phyloP scores from a whole-genome alignment of 2,888 invertebrate species.

The Brenthis ino region DNA sequence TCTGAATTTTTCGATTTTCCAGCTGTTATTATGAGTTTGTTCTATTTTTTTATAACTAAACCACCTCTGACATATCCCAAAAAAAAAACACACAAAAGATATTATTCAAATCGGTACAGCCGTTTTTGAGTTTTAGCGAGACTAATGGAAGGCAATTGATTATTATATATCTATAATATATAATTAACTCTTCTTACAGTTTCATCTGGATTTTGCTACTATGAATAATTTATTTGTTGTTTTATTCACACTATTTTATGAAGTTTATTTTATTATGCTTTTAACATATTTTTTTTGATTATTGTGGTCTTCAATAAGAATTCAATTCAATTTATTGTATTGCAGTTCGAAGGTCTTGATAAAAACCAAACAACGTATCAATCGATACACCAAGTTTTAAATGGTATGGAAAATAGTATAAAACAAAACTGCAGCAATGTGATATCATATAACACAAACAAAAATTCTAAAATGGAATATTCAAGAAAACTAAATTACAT shows the following conservation, averaged over 20 bases:
- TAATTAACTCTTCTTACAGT: no score
- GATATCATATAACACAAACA: constrained; percentile 9
- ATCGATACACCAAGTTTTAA: background rate
- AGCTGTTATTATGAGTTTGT: no score
- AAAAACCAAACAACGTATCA: background rate
- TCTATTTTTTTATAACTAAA: no score
- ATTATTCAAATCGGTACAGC: no score
- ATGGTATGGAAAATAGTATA: constrained; percentile 5
- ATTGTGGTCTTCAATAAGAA: background rate
- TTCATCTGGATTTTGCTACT: background rate
- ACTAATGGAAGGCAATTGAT: no score
- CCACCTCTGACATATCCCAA: no score
- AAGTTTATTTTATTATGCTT: no score
- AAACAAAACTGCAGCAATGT: constrained; percentile 2
- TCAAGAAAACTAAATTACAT: background rate
- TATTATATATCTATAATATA: no score
- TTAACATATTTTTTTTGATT: background rate
- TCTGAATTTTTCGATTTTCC: no score
- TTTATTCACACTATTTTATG: no score
- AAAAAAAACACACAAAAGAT: no score
- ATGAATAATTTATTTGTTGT: background rate
- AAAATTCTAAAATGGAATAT: background rate
- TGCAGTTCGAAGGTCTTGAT: background rate
- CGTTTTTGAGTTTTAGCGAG: no score
- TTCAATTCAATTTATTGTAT: background rate